phyloP scores from a whole-genome alignment of 2,797 vertebrate genomes.

The Pantherophis vulpinus region DNA sequence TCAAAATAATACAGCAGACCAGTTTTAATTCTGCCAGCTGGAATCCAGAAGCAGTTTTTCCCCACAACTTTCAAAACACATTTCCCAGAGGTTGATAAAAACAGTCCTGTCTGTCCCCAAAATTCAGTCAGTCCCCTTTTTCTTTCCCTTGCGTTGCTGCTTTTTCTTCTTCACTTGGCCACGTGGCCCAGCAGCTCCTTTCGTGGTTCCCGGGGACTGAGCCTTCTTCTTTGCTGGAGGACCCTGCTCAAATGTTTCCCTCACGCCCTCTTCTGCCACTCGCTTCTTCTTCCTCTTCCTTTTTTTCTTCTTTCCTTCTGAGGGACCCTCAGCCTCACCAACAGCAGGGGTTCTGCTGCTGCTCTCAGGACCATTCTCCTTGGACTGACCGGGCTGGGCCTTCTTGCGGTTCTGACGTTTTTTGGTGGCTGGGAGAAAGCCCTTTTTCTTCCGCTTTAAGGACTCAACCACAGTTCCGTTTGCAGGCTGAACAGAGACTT shows the following conservation, averaged over 20 bases:
- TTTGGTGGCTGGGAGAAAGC: slow-evolving; percentile 89
- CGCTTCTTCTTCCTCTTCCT: slow-evolving; percentile 26
- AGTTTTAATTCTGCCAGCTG: background rate
- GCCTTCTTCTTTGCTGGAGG: slow-evolving; percentile 75
- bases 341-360: background rate
- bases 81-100: background rate
- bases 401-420: slow-evolving; percentile 83
- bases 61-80: background rate
- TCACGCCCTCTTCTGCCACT: slow-evolving; percentile 62
- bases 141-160: background rate
- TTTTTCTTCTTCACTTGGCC: slow-evolving; percentile 69
- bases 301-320: slow-evolving; percentile 26
- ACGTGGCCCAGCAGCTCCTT: slow-evolving; percentile 63
- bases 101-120: slow-evolving; percentile 24
- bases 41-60: background rate
- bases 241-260: slow-evolving; percentile 32
- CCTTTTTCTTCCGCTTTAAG: slow-evolving; percentile 81
- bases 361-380: background rate
- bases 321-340: background rate
- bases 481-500: slow-evolving; percentile 24
- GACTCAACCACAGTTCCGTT: background rate
- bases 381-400: background rate
- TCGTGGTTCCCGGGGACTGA: slow-evolving; percentile 40
- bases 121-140: background rate
- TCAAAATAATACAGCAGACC: background rate